phyloP scores from a whole-genome alignment of 2,888 invertebrate genomes.

The Cheilosia pagana region DNA sequence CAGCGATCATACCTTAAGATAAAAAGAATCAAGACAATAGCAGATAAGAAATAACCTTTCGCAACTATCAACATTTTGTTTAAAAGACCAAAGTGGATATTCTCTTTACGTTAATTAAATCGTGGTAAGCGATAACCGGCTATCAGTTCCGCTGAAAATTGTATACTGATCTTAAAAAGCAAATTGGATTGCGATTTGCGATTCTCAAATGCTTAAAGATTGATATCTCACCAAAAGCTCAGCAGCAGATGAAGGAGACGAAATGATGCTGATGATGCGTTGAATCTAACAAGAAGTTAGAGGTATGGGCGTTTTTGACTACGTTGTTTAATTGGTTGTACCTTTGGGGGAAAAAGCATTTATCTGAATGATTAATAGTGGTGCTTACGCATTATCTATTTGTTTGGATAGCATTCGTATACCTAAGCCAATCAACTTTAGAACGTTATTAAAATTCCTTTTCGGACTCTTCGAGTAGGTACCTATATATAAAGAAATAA shows the following conservation, averaged over 20 bases:
- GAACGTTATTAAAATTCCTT: too few relatives aligned
- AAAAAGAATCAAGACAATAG: slow-evolving; percentile 16
- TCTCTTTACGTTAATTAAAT: slow-evolving; percentile 15
- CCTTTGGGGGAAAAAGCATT: background rate
- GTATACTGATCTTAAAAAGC: slow-evolving; percentile 28
- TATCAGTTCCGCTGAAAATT: slow-evolving; percentile 20
- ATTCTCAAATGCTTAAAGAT: slow-evolving; percentile 16
- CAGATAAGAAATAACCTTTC: slow-evolving; percentile 30
- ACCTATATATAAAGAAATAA: too few relatives aligned
- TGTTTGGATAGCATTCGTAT: too few relatives aligned
- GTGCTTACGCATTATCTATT: background rate
- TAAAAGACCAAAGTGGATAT: background rate
- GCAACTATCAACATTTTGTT: slow-evolving; percentile 12
- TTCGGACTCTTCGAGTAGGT: too few relatives aligned
- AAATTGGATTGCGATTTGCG: slow-evolving; percentile 20
- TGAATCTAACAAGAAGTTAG: background rate
- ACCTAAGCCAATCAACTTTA: too few relatives aligned
- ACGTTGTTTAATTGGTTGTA: background rate
- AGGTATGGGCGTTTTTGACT: too few relatives aligned
- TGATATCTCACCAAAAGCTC: slow-evolving; percentile 17
- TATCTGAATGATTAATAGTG: background rate
- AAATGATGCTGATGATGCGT: slow-evolving; percentile 18
- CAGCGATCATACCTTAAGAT: slow-evolving; percentile 43
- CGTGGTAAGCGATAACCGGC: slow-evolving; percentile 16
- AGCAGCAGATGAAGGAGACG: background rate